Conservation (phyloP, 2,113 vertebrate genomes). For the Mormyrus lacerda region DNA sequence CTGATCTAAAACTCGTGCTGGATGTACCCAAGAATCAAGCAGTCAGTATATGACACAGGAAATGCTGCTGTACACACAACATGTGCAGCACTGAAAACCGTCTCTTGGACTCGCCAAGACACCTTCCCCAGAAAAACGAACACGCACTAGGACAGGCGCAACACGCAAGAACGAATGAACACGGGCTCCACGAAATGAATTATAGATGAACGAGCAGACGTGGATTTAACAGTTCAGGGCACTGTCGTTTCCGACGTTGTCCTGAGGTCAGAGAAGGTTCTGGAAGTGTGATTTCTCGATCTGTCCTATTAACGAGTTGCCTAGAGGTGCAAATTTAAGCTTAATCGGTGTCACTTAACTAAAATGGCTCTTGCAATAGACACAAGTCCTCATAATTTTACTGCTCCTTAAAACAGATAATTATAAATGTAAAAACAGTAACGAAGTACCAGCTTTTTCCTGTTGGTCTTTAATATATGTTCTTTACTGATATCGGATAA, state of each 20-base stretch:
- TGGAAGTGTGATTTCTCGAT: slow-evolving; percentile 71
- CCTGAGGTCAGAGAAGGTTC: slow-evolving; percentile 70
- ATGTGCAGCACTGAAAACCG: background rate
- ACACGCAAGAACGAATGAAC: slow-evolving; percentile 42
- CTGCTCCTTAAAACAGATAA: slow-evolving; percentile 67
- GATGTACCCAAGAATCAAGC: background rate
- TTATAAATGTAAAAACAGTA: slow-evolving; percentile 68
- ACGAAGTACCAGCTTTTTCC: slow-evolving; percentile 37
- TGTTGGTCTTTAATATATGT: slow-evolving; percentile 54
- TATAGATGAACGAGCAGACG: slow-evolving; percentile 62
- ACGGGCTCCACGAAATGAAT: slow-evolving; percentile 56
- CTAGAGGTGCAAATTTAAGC: slow-evolving; percentile 93
- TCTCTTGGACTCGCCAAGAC: background rate
- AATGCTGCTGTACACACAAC: background rate
- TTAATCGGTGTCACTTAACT: slow-evolving; percentile 96
- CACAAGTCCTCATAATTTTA: slow-evolving; percentile 51
- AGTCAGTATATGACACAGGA: background rate
- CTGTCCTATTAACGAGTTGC: slow-evolving; percentile 94
- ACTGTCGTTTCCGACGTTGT: slow-evolving; percentile 59
- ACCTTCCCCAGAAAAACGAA: background rate
- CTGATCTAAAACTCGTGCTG: background rate
- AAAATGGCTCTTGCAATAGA: slow-evolving; percentile 58
- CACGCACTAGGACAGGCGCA: slow-evolving; percentile 21
- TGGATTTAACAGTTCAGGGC: slow-evolving; percentile 60
- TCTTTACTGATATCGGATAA: background rate